phyloP scores from a whole-genome alignment of 2,888 invertebrate species.

The Leptinotarsa tumamoca region DNA sequence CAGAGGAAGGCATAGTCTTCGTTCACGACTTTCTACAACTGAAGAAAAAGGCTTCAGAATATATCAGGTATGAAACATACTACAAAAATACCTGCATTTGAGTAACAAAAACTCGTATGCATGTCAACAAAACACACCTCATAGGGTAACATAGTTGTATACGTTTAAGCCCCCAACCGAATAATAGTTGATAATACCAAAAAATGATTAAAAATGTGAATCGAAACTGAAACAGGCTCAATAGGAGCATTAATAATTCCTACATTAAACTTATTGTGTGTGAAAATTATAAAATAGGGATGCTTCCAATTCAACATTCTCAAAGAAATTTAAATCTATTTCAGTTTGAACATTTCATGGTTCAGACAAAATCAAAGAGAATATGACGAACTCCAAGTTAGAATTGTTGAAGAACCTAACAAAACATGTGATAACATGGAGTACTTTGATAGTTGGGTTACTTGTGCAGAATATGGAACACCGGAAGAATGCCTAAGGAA shows the following conservation, averaged over 20 bases:
- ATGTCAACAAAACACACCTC: too few species aligned
- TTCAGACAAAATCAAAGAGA: slow-evolving; percentile 51
- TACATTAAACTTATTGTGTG: too few species aligned
- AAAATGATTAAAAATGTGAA: too few species aligned
- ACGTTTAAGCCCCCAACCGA: too few species aligned
- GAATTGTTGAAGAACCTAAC: slow-evolving; percentile 59
- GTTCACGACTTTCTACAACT: slow-evolving; percentile 68
- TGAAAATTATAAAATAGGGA: too few species aligned
- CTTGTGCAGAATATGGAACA: slow-evolving; percentile 70
- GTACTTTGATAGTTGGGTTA: slow-evolving; percentile 53
- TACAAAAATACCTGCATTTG: too few species aligned
- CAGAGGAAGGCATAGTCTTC: slow-evolving; percentile 71
- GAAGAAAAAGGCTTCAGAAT: slow-evolving; percentile 62
- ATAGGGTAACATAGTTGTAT: too few species aligned
- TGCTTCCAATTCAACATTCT: too few species aligned
- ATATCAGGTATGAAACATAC: slow-evolving; percentile 59
- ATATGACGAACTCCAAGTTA: slow-evolving; percentile 59
- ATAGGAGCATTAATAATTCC: too few species aligned
- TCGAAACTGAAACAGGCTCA: too few species aligned
- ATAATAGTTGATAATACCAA: too few species aligned
- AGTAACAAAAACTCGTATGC: too few species aligned
- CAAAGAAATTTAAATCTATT: slow-evolving; percentile 10
- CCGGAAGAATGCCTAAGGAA: slow-evolving; percentile 68
- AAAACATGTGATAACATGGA: slow-evolving; percentile 57
- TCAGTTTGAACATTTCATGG: slow-evolving; percentile 67